phyloP scores from a whole-genome alignment of 2,113 vertebrate species.

The Chaetura pelagica region DNA sequence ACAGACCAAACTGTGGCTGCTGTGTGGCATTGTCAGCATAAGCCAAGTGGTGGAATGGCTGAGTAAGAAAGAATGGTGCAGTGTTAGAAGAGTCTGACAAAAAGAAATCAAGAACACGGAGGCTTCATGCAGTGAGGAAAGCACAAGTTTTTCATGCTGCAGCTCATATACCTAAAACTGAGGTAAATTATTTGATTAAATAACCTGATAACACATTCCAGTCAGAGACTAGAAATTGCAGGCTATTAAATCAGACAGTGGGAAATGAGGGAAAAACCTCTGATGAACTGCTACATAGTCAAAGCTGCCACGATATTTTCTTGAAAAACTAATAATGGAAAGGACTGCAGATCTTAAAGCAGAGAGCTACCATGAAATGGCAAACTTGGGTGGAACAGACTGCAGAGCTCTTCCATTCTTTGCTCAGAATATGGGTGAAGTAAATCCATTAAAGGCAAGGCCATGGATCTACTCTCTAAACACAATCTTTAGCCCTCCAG shows the following conservation, averaged over 20 bases:
- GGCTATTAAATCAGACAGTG: neutral
- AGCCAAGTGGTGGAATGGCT: neutral
- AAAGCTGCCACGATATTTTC: too few relatives aligned
- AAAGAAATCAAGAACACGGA: neutral
- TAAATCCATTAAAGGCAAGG: neutral
- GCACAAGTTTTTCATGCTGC: neutral
- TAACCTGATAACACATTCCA: neutral
- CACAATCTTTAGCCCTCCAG: accelerated
- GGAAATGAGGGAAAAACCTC: neutral
- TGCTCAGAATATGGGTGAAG: neutral
- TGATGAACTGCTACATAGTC: neutral
- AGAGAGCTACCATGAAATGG: neutral
- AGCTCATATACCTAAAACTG: neutral
- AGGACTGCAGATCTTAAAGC: too few relatives aligned
- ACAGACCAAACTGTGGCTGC: neutral
- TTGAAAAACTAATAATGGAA: neutral
- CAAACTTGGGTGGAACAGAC: neutral
- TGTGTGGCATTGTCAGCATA: neutral
- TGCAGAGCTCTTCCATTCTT: neutral
- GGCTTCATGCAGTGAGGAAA: neutral
- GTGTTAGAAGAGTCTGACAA: neutral
- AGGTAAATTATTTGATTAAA: neutral
- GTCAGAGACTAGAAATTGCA: neutral
- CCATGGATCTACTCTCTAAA: neutral
- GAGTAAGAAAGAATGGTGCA: neutral